phyloP scores from a whole-genome alignment of 2,113 vertebrate genomes.

The Pachycephala philippinensis region DNA sequence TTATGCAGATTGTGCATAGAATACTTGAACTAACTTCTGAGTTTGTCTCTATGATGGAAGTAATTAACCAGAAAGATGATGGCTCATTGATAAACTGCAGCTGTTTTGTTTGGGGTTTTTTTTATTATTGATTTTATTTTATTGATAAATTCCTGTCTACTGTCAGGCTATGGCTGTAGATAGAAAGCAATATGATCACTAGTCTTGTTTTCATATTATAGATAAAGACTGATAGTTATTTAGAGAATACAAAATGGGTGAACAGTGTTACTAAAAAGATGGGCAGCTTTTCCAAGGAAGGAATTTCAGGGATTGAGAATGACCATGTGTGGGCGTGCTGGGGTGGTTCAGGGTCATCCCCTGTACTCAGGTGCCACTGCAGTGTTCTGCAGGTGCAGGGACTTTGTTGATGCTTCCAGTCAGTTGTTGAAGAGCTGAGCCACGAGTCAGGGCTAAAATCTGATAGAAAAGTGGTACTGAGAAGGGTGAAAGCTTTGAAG shows the following conservation, averaged over 20 bases:
- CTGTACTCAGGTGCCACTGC: neutral
- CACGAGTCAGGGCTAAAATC: neutral
- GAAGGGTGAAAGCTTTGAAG: neutral
- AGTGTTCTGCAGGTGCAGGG: neutral
- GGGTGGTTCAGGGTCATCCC: neutral
- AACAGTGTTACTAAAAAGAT: neutral
- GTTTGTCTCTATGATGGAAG: neutral
- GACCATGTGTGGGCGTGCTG: rapidly evolving
- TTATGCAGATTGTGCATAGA: neutral
- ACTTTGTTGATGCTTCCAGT: neutral
- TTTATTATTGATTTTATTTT: neutral
- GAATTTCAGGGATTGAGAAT: neutral
- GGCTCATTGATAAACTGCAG: neutral
- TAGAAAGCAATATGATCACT: neutral
- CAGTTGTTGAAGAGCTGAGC: neutral
- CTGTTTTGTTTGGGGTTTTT: neutral
- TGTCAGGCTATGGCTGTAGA: neutral
- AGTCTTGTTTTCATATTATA: neutral
- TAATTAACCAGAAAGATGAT: neutral
- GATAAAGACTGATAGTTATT: neutral
- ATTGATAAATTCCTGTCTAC: neutral
- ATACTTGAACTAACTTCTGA: neutral
- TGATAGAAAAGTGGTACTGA: neutral
- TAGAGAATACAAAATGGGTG: neutral
- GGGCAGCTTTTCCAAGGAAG: neutral